Percentiles rank a stretch among this genome's conserved stretches.
Evolutionary conservation across 2,797 vertebrate species (phyloP).

Genomic region (Poecilia gillii): DNA sequence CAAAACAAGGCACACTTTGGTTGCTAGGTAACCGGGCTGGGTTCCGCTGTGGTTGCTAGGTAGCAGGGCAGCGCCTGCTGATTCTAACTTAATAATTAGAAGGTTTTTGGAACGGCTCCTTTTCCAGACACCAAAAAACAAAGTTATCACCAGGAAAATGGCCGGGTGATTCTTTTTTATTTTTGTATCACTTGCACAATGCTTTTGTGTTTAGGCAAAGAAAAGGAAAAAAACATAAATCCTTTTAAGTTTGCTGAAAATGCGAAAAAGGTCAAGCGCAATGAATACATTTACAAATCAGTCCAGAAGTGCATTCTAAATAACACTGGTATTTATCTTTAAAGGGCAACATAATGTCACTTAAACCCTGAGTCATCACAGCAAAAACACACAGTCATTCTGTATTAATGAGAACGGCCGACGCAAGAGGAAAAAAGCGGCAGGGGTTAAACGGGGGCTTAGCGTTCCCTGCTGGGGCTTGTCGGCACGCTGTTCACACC

Average conservation of each 20-base stretch:
- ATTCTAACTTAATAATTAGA: no score
- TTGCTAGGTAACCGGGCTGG: no score
- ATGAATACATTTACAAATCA: conserved; percentile 33
- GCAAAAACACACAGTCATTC: conserved; percentile 46
- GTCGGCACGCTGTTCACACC: conserved; percentile 50
- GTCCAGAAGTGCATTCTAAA: conserved; percentile 43
- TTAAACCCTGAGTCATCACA: conserved; percentile 40
- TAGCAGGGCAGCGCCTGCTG: no score
- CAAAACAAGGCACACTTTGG: no score
- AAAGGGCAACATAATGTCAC: conserved; percentile 33
- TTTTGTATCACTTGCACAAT: neutral
- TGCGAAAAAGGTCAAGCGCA: neutral
- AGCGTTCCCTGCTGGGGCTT: conserved; percentile 59
- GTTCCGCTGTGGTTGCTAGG: no score
- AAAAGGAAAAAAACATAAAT: neutral
- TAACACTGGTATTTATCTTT: conserved; percentile 48
- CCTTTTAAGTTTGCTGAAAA: neutral
- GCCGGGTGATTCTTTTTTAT: no score
- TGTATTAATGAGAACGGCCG: conserved; percentile 60
- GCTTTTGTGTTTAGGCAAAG: neutral
- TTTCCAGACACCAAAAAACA: no score
- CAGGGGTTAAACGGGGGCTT: conserved; percentile 66
- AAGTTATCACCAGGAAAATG: no score
- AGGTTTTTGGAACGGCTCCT: no score
- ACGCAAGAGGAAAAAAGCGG: conserved; percentile 50